These are phyloP conservation scores for Halisarca cf. caerulea DNA, from an alignment of 37 sponge, comb jelly and placozoan genomes.

Conservation along the genomic window DNA sequence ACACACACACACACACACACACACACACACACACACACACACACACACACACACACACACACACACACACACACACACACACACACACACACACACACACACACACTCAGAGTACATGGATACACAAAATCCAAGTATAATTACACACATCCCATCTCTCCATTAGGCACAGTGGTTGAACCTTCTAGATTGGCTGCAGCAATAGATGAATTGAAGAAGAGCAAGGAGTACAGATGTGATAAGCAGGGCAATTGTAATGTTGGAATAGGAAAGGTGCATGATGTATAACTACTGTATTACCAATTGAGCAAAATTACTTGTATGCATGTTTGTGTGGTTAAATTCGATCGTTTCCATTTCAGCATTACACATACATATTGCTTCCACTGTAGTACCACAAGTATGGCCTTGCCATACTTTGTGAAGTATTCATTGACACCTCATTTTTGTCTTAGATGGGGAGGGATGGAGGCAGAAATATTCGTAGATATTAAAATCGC, in stretches of 20 bases:
- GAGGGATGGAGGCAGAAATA: no score
- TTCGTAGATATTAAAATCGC: no score
- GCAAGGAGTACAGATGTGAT: constrained; percentile 26
- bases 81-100: constrained; percentile 25
- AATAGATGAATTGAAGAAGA: not conserved
- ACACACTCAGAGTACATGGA: not conserved
- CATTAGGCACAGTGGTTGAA: not conserved
- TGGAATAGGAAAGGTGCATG: constrained; percentile 11
- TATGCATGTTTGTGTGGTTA: no score
- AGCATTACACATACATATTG: no score
- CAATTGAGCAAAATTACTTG: no score
- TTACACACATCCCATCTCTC: not conserved
- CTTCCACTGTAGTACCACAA: no score
- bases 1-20: not conserved
- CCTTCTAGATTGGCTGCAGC: not conserved
- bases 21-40: not conserved
- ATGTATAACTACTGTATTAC: no score
- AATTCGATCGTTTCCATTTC: no score
- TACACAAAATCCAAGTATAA: not conserved
- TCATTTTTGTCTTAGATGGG: no score
- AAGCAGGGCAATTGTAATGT: constrained; percentile 28
- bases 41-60: constrained; percentile 4
- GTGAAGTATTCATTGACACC: no score
- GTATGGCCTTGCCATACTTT: no score
- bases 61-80: constrained; percentile 25